Evolutionary conservation across 2,797 vertebrate genomes (phyloP).

Genomic region (Pempheris klunzingeri): DNA sequence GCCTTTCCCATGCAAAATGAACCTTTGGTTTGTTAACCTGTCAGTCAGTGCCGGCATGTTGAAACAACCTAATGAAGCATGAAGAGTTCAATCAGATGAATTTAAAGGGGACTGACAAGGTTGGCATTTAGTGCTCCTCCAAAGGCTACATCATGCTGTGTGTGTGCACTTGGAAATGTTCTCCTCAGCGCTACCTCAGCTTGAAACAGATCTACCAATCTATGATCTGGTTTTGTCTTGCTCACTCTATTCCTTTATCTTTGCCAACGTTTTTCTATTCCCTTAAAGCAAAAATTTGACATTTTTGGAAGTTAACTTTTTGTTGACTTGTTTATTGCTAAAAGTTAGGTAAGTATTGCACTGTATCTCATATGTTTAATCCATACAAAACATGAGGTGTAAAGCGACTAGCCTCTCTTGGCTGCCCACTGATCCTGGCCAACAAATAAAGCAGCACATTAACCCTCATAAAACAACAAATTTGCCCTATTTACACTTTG

Average conservation of each 20-base stretch:
- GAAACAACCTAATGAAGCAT: slow-evolving; percentile 66
- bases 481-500: too few relatives aligned
- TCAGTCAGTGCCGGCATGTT: slow-evolving; percentile 53
- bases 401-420: not conserved
- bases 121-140: slow-evolving; percentile 63
- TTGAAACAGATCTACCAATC: slow-evolving; percentile 22
- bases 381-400: not conserved
- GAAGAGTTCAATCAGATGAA: slow-evolving; percentile 62
- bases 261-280: not conserved
- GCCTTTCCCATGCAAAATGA: slow-evolving; percentile 44
- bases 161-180: slow-evolving; percentile 21
- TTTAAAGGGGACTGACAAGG: slow-evolving; percentile 67
- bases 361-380: not conserved
- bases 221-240: slow-evolving; percentile 6
- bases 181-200: slow-evolving; percentile 25
- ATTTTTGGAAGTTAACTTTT: not conserved
- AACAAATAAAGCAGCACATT: not conserved
- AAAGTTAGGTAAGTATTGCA: not conserved
- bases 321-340: not conserved
- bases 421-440: not conserved
- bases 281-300: not conserved
- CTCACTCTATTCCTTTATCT: not conserved
- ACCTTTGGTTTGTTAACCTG: slow-evolving; percentile 45
- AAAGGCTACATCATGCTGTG: slow-evolving; percentile 45
- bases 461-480: too few relatives aligned